Percentiles rank a stretch among this genome's conserved stretches.
These are phyloP conservation scores for Takifugu rubripes DNA, from an alignment of 2,797 vertebrate species.

Conservation along the genomic window DNA sequence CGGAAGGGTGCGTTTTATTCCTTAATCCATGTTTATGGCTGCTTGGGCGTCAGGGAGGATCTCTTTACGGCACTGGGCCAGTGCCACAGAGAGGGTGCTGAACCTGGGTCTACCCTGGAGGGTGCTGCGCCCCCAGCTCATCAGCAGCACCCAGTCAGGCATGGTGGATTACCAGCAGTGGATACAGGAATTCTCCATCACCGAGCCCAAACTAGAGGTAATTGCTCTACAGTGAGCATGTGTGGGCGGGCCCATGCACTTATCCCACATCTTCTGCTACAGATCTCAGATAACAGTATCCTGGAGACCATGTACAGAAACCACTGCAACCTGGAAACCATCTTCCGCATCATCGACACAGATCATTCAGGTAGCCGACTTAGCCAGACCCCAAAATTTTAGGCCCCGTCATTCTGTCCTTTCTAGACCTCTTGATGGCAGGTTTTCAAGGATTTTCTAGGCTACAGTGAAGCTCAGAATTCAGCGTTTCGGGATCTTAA, in stretches of 20 bases:
- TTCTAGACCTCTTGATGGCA: neutral
- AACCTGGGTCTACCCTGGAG: conserved; percentile 87
- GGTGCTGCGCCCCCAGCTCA: conserved; percentile 84
- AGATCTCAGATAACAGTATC: conserved; percentile 81
- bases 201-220: conserved; percentile 76
- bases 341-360: conserved; percentile 91
- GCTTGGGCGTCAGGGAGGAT: conserved; percentile 74
- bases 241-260: neutral
- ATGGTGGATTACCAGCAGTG: conserved; percentile 83
- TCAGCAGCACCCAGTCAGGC: conserved; percentile 57
- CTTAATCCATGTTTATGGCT: neutral
- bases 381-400: neutral
- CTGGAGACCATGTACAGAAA: conserved; percentile 92
- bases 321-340: conserved; percentile 89
- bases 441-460: too few species aligned
- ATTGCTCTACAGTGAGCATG: neutral
- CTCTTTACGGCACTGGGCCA: conserved; percentile 83
- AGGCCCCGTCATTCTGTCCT: neutral
- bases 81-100: conserved; percentile 79
- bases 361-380: conserved; percentile 90
- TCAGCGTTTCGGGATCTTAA: too few species aligned
- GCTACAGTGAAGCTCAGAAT: too few species aligned
- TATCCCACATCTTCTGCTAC: conserved; percentile 1
- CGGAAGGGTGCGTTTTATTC: neutral
- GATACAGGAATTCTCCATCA: conserved; percentile 82